These are phyloP conservation scores for Polyommatus icarus DNA, from an alignment of 2,888 invertebrate genomes.

Conservation along the genomic window DNA sequence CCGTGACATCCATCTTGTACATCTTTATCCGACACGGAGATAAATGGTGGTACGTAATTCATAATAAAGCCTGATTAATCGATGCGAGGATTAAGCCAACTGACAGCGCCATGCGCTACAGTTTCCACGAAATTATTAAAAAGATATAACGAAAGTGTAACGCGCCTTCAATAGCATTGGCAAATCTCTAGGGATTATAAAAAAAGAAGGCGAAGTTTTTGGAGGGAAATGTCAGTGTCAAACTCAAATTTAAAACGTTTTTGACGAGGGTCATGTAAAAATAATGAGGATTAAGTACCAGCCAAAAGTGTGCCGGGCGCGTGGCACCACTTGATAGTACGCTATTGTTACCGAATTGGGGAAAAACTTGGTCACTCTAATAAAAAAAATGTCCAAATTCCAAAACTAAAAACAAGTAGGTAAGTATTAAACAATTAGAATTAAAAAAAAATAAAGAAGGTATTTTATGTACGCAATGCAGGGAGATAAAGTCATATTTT, in stretches of 20 bases:
- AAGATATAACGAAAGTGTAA: slow-evolving; percentile 15
- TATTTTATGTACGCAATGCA: too few relatives aligned
- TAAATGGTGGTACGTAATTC: slow-evolving; percentile 31
- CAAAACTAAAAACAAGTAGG: background rate
- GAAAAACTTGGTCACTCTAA: background rate
- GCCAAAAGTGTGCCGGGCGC: slow-evolving; percentile 13
- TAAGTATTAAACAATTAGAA: too few relatives aligned
- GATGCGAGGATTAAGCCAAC: slow-evolving; percentile 22
- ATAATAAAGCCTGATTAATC: slow-evolving; percentile 31
- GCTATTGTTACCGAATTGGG: background rate
- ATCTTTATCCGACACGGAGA: slow-evolving; percentile 28
- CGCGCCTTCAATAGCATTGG: slow-evolving; percentile 3
- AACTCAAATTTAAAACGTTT: background rate
- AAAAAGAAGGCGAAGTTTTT: background rate
- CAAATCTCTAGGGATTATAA: slow-evolving; percentile 9
- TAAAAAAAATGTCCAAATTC: background rate
- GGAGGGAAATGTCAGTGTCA: background rate
- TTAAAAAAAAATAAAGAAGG: background rate
- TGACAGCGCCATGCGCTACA: slow-evolving; percentile 28
- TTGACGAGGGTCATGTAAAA: slow-evolving; percentile 10
- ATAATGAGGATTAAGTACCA: slow-evolving; percentile 3
- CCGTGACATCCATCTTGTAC: slow-evolving; percentile 24
- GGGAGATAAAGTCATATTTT: too few relatives aligned
- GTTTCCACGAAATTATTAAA: slow-evolving; percentile 30
- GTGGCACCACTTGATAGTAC: slow-evolving; percentile 3